Evolutionary conservation across 23 tunicate species (phyloP), one percentile per base, ranked within the genome.

Genomic region (Trididemnum nubilum): DNA sequence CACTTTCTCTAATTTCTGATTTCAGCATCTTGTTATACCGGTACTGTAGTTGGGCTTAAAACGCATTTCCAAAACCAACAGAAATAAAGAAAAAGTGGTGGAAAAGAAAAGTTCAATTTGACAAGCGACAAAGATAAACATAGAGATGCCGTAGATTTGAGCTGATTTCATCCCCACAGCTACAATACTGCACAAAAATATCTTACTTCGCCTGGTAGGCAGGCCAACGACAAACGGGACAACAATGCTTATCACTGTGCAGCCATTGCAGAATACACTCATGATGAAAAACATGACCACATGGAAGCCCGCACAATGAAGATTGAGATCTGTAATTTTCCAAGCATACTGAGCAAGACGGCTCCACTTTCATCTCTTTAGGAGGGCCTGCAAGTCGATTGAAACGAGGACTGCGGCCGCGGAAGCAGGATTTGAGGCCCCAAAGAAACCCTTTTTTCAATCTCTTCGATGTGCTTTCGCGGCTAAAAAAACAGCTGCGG

Each of bases 211-310:
- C 2, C 59, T 85, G 82, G 51, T 65, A 85, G 40, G 90, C 83
- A 2, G 90, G 90, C 90, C 90, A 85, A 4, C 90, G 65, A 36
- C 90, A 85, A 5, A 85, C 70, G 36, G 90, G 90, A 50, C 90
- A 85, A 36, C 90, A 85, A 70, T 85, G 84, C 19, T 51, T 51
- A 71, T 85, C 90, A 35, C 77, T 59, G 33, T 85, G 82, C 40
- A 85, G 71, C 90, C 90, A 85, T 34, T 64, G 66, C 52, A 65
- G 38, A 57, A 85, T 78, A 35, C 90, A 85, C 39, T 65, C 72
- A 36, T 85, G 83, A 69, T 85, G 90, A 71, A 67, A 85, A 1
- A 85, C 90, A 35, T 85, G 90, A 34, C 72, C 65, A 36, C 90
- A 85, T 2, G 90, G 90, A 24, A 85, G 60, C n/a, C 90, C 90